Base-by-base conservation (phyloP, 1,140 invertebrate genomes). In the Eriocheir sinensis region DNA sequence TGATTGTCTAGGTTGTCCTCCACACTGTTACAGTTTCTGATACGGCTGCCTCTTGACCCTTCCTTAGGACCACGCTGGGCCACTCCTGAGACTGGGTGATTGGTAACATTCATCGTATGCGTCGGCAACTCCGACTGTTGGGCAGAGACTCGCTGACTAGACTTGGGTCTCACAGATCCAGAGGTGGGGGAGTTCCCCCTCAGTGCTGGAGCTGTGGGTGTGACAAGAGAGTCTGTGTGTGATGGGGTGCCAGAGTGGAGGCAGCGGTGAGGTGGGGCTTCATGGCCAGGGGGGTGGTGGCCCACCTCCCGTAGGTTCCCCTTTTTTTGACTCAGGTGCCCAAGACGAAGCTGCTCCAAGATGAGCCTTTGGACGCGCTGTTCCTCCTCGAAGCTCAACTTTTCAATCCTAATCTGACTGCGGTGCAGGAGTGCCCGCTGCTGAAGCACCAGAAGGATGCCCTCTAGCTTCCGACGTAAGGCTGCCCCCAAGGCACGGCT, bases 351-450 rank as follows among this genome's bases (percentile, higher is more conserved):
- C 44, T 95, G 95, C 60, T 94, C 81, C 27, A 95, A 93, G 48
- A 95, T 91, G 8, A 94, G 41, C 83, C 89, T 41, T 32, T 95
- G 95, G 36, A 95, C 79, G 12, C 88, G 88, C 38, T 91, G 79
- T 40, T 95, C 95, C 60, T 95, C 95, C 34, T 95, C 89, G 41
- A 32, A 86, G 83, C 89, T 94, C n/a, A 95, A 89, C 40, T 86
- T 91, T 60, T 94, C 95, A 48, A 95, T 94, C 41, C 80, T 83
- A n/a, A 95, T 60, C 40, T 91, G 80, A 30, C 92, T 90, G 40
- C 34, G 80, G 53, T 36, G 48, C 6, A 94, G 79, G 1, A 94
- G 60, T 81, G 89, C 92, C 32, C 89, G 79, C 40, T 95, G 93
- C 41, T 95, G 92, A 27, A 94, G 93, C 21, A 41, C 44, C n/a